phyloP scores from a whole-genome alignment of 2,797 vertebrate species.

The Leuciscus waleckii region DNA sequence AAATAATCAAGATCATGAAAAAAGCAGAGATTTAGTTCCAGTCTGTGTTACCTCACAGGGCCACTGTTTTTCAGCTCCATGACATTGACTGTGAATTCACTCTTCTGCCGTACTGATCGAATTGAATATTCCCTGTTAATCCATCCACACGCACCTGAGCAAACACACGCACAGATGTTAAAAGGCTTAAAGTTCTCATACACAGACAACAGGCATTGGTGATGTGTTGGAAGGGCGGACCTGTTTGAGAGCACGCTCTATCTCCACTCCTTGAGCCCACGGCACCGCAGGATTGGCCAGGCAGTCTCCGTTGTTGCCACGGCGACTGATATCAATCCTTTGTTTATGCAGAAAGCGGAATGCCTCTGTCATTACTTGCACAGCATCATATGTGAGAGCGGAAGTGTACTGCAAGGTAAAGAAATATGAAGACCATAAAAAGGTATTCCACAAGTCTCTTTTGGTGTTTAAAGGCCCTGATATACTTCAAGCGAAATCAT shows the following conservation, averaged over 20 bases:
- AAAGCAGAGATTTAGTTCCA: not conserved
- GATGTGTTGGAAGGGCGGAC: conserved; percentile 65
- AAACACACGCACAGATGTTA: conserved; percentile 9
- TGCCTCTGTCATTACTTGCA: conserved; percentile 97
- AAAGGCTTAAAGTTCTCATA: not conserved
- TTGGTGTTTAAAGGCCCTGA: not conserved
- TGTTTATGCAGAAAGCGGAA: conserved; percentile 96
- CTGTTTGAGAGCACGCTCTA: conserved; percentile 96
- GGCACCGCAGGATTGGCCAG: conserved; percentile 96
- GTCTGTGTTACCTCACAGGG: conserved; percentile 85
- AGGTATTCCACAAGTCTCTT: not conserved
- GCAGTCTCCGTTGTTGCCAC: conserved; percentile 95
- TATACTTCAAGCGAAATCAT: not conserved
- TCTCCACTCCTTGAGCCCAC: conserved; percentile 97
- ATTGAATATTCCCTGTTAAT: conserved; percentile 95
- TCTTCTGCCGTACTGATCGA: conserved; percentile 96
- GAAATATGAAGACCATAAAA: conserved; percentile 1
- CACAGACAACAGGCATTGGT: not conserved
- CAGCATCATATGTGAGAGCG: conserved; percentile 94
- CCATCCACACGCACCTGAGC: conserved; percentile 92
- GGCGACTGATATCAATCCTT: conserved; percentile 93
- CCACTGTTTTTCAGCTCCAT: conserved; percentile 98
- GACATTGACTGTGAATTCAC: conserved; percentile 95
- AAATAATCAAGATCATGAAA: not conserved
- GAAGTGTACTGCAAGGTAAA: conserved; percentile 87